Evolutionary conservation across 2,113 vertebrate genomes (phyloP).

Genomic region (Pterocles burchelli): DNA sequence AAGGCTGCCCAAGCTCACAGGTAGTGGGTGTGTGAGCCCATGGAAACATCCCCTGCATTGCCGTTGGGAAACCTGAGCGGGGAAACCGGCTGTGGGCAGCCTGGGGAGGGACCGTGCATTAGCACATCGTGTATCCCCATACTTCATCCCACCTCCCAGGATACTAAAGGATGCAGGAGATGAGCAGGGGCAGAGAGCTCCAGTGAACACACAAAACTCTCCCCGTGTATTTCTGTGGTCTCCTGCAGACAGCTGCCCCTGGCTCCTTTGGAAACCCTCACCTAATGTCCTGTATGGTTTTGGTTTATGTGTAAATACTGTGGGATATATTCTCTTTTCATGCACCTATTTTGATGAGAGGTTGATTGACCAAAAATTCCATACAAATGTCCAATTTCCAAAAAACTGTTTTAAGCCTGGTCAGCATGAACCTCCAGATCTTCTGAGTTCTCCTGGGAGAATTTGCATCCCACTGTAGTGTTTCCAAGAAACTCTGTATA

Average conservation of each 20-base stretch:
- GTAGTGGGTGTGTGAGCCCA: background rate
- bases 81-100: background rate
- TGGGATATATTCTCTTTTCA: background rate
- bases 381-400: background rate
- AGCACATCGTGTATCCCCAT: background rate
- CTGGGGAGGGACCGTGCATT: background rate
- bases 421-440: background rate
- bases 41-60: background rate
- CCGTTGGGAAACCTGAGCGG: background rate
- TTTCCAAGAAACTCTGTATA: background rate
- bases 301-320: background rate
- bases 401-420: background rate
- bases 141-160: fast-evolving
- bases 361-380: background rate
- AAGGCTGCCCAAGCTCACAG: background rate
- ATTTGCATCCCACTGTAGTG: background rate
- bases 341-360: background rate
- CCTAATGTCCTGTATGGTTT: background rate
- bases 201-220: background rate
- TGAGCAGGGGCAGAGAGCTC: background rate
- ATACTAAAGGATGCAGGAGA: background rate
- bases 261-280: background rate
- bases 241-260: background rate
- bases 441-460: background rate
- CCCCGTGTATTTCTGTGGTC: background rate